A percentile compares a stretch with the other conserved stretches of the same genome.
Conservation (phyloP, 1,140 invertebrate genomes). For the Ooceraea biroi region DNA sequence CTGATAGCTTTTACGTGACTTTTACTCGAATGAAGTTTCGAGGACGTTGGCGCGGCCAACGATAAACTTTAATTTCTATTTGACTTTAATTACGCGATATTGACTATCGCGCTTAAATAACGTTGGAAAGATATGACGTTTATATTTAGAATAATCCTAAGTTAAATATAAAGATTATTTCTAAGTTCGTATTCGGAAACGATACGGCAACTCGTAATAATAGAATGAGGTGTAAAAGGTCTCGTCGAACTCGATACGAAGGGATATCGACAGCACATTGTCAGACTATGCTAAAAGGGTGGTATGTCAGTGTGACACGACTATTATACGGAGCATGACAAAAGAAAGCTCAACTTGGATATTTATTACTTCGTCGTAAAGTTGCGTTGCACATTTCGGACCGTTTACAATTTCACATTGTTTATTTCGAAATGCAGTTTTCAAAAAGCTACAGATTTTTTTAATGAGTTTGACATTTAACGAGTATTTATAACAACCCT, state of each 20-base stretch:
- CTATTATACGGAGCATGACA: constrained; percentile 22
- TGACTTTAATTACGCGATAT: neutral
- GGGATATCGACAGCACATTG: constrained; percentile 46
- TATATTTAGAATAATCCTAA: neutral
- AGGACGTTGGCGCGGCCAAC: neutral
- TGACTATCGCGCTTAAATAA: neutral
- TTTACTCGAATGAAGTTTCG: neutral
- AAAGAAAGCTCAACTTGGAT: neutral
- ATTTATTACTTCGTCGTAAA: constrained; percentile 42
- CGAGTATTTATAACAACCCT: neutral
- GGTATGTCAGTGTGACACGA: neutral
- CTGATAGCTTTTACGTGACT: neutral
- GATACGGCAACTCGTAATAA: constrained; percentile 32
- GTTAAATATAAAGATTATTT: neutral
- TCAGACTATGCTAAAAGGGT: constrained; percentile 22
- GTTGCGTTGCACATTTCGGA: neutral
- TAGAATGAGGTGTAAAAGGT: constrained; percentile 5
- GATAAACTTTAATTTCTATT: too few relatives aligned
- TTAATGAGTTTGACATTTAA: neutral
- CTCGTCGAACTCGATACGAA: constrained; percentile 18
- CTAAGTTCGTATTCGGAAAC: constrained; percentile 13
- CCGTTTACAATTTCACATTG: too few relatives aligned
- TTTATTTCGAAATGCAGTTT: neutral
- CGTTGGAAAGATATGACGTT: neutral
- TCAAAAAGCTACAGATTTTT: neutral